Base-by-base conservation (phyloP, 2,113 vertebrate species). In the Nanger granti region DNA sequence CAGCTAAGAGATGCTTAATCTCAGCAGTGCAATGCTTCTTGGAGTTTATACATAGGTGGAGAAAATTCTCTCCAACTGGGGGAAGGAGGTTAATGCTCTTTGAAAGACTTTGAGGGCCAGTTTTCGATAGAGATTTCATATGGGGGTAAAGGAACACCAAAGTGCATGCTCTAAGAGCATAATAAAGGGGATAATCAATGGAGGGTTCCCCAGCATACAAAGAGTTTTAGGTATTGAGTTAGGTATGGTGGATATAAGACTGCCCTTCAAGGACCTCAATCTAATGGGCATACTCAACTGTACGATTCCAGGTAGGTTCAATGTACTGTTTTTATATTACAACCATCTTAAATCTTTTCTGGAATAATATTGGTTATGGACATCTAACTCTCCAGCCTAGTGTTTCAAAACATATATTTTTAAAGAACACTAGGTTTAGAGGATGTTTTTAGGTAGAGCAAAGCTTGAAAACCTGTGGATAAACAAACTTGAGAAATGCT, bases 1-100 rank as follows among this genome's bases (percentile, higher is more conserved):
- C 89, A 69, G 95, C 98, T 88, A 97, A 95, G 96, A 96, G 96
- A 98, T 97, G 97, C 96, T 97, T 94, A 95, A 94, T 97, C 96
- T 98, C 98, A 86, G 96, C 93, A 79, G 62, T 29, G 73, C 97
- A 93, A 92, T 93, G 93, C 94, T 95, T 98, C 97, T 94, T 91
- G n/a, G 57, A 92, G 96, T 94, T 95, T 97, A 66, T 95, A 34
- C 34, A 73, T 55, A 88, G 96, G 97, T 97, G 93, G 93, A 95
- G 95, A 93, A 97, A 97, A 95, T 92, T 49, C 95, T 88, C 96
- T 97, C 80, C 93, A 90, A 62, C 80, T 54, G 4, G 26, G 82
- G 91, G 47, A 97, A 91, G 89, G 96, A 97, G 96, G 96, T 97
- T 97, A 97, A 95, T 9, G 13, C n/a, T 93, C 87, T 96, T 96